Evolutionary conservation across 2,113 vertebrate species (phyloP), one percentile per base, ranked within the genome.

Genomic region (Chloebia gouldiae): DNA sequence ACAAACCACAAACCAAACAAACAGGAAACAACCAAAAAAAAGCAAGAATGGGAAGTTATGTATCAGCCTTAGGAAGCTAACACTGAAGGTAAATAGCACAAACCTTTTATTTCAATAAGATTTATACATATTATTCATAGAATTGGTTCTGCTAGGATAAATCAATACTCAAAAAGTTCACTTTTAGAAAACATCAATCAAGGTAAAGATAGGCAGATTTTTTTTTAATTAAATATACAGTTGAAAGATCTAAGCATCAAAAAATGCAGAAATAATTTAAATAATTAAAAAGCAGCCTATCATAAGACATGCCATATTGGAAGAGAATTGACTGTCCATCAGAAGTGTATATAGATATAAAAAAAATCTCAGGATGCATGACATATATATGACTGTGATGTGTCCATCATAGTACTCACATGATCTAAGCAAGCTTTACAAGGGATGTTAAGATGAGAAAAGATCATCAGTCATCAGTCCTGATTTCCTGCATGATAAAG

Each of bases 401-500:
- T 93, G 91, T 92, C 90, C 68, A 86, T 97, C 93, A 96, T 21
- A 80, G 24, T 17, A 39, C 8, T 95, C 68, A 77, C 82, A 86
- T 77, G 87, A 85, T 82, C 90, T 90, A 90, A 90, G 40, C 50
- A 71, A 83, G 79, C 59, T 90, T 92, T 95, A 65, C 64, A 75
- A 86, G 60, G n/a, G 56, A 82, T 82, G 82, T 92, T 96, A 94
- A 95, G 93, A 95, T 94, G 59, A 94, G 95, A 96, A 96, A 82
- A 84, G 42, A 90, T 94, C 90, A 88, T 96, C 92, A 96, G 79
- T 96, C 92, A 95, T 88, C 92, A 93, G 33, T 91, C 83, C 90
- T 94, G 93, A 96, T 95, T 92, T 95, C 56, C 94, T 91, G 87
- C 79, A 92, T 94, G 93, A 97, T 91, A 96, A 95, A 96, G 93